These are phyloP conservation scores for Rissa tridactyla DNA, from an alignment of 2,113 vertebrate genomes.

Conservation along the genomic window DNA sequence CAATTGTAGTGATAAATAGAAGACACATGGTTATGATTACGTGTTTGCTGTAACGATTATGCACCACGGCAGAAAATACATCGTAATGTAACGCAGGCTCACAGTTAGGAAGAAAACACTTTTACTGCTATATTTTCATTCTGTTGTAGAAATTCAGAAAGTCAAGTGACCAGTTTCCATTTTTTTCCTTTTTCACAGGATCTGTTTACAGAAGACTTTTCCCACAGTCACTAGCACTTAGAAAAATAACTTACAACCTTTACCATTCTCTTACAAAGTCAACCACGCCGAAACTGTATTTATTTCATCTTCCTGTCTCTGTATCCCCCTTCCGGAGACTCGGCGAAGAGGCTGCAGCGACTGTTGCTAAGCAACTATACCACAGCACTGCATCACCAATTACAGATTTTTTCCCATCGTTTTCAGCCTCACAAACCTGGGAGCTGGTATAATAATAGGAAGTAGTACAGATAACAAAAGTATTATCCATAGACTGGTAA, in stretches of 20 bases:
- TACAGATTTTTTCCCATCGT: slow-evolving; percentile 64
- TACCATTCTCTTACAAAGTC: neutral
- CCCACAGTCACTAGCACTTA: slow-evolving; percentile 46
- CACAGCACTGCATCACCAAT: slow-evolving; percentile 63
- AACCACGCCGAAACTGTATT: slow-evolving; percentile 14
- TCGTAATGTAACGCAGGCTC: neutral
- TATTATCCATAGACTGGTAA: neutral
- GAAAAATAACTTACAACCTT: slow-evolving; percentile 30
- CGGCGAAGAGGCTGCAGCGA: slow-evolving; percentile 44
- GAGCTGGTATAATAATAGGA: slow-evolving; percentile 7
- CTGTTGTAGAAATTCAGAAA: neutral
- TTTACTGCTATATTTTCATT: neutral
- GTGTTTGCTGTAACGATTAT: neutral
- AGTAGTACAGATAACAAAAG: slow-evolving; percentile 6
- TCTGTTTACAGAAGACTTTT: slow-evolving; percentile 14
- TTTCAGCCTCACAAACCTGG: slow-evolving; percentile 65
- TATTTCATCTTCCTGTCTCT: slow-evolving; percentile 72
- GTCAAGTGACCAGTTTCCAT: neutral
- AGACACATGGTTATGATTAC: slow-evolving; percentile 24
- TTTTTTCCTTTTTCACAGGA: neutral
- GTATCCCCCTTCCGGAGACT: slow-evolving; percentile 72
- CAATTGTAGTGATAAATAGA: slow-evolving; percentile 47
- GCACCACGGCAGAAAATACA: neutral
- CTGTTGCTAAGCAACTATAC: slow-evolving; percentile 76
- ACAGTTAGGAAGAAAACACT: neutral